Base-by-base conservation (phyloP, 2,797 vertebrate genomes). In the Microctenopoma steveboyesi region DNA sequence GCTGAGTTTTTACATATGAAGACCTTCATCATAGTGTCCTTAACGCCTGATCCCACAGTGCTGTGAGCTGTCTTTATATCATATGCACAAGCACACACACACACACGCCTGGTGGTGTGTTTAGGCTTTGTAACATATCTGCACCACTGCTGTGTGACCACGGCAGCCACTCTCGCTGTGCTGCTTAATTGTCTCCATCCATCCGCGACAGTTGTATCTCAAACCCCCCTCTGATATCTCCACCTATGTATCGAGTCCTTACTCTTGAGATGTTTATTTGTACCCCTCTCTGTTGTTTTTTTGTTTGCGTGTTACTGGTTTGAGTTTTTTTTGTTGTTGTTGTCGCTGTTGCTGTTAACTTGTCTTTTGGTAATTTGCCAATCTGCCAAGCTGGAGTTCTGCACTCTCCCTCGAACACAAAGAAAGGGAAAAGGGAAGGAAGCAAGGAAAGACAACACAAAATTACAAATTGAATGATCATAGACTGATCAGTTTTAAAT, bases 361-460 rank as follows among this genome's bases (percentile, higher is more conserved):
- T 88, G 83, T 89, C 63, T 76, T 87, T 82, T 83, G 82, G 79
- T 83, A 77, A 73, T 84, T 89, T 82, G 83, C 82, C 81, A 86
- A 90, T 88, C 87, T 86, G 88, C 92, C 90, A 91, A 89, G 90
- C 89, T 92, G 84, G 86, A 92, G 91, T 91, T 92, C 89, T 92
- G 90, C 90, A 92, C 89, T 89, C 88, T 87, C 78, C 79, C 86
- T 84, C 86, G 22, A 81, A 72, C 77, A 69, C 52, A 52, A 60
- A 46, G 52, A 46, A 76, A 81, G 74, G 66, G 86, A 76, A 76
- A 69, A 64, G 73, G 74, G 77, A 80, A 87, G 63, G 62, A 85
- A 61, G 63, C 59, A 85, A 61, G 72, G 45, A 54, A 75, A 79
- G 69, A 73, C 69, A 55, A 83, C 74, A 79, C 58, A 74, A 74